Evolutionary conservation across 2,113 vertebrate genomes (phyloP), one percentile per base, ranked within the genome.

Genomic region (Myrmecobius fasciatus): DNA sequence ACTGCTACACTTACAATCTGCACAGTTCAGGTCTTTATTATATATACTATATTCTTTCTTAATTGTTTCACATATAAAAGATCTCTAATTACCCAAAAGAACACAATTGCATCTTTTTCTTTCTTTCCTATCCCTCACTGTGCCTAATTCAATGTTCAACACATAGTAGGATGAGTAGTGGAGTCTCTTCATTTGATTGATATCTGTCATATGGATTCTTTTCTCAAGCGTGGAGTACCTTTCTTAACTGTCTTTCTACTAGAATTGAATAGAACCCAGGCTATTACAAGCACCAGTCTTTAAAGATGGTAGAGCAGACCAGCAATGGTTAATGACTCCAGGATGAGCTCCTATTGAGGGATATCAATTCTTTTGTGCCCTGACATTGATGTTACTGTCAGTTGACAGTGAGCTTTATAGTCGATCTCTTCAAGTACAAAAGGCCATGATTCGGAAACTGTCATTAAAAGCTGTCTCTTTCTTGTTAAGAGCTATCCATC

Each of bases 371-470:
- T 96, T 97, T 96, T 97, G 97, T 96, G 93, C 96, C 11, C 46
- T 96, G 98, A 94, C 96, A 94, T 91, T 98, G 98, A 98, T 97
- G 98, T 96, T 94, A 0, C 96, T 97, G 97, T 94, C 75, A 22
- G 97, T 94, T 98, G 98, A 97, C 98, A 98, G 96, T 28, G 94
- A 98, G 97, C 97, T 98, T 97, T 96, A 53, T 89, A 96, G 97
- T 96, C 98, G 75, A 17, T 96, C 97, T 94, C 60, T 94, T 94
- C 89, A 97, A 98, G 96, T 97, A 97, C 98, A 98, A 97, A 98
- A 97, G 97, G 98, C 96, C 96, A 83, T 31, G 94, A 93, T 97
- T 96, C 0, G 8, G 95, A 96, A 98, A 92, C 92, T 97, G 98
- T 97, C 97, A 96, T 97, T 98, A 97, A 92, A 98, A 98, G 94